A percentile compares a stretch with the other conserved stretches of the same genome.
Conservation (phyloP, 2,113 vertebrate genomes). For the Pomatostomus ruficeps region DNA sequence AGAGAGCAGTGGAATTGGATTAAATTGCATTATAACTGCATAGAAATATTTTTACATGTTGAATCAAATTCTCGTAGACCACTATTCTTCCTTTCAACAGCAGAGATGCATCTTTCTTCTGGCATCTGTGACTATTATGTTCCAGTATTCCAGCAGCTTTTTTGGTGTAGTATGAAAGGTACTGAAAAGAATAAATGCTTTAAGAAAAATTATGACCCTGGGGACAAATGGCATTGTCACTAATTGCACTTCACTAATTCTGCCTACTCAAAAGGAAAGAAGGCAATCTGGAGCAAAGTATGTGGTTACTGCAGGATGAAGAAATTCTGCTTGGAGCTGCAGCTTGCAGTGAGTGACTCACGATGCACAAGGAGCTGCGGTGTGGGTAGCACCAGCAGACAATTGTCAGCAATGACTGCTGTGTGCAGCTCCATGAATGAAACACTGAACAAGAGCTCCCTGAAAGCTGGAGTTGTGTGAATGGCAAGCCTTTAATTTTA, state of each 20-base stretch:
- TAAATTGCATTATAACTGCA: neutral
- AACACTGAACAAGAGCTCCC: neutral
- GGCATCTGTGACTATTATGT: neutral
- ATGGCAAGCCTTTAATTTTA: neutral
- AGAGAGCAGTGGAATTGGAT: neutral
- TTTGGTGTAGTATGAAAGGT: neutral
- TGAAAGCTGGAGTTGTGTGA: neutral
- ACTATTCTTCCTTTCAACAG: neutral
- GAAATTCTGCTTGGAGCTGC: neutral
- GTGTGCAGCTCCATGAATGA: neutral
- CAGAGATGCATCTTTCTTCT: neutral
- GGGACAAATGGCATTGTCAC: neutral
- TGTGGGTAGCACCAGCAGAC: constrained; percentile 15
- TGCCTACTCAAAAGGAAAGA: neutral
- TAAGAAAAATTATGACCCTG: neutral
- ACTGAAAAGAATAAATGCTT: neutral
- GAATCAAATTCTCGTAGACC: neutral
- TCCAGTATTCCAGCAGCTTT: neutral
- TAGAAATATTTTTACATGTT: neutral
- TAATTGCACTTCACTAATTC: constrained; percentile 22
- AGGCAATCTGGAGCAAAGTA: neutral
- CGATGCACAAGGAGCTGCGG: neutral
- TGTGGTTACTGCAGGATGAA: neutral
- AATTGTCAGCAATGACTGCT: neutral
- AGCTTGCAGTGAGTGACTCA: neutral